These are phyloP conservation scores for Anoplopoma fimbria DNA, from an alignment of 2,113 vertebrate species.

Conservation along the genomic window DNA sequence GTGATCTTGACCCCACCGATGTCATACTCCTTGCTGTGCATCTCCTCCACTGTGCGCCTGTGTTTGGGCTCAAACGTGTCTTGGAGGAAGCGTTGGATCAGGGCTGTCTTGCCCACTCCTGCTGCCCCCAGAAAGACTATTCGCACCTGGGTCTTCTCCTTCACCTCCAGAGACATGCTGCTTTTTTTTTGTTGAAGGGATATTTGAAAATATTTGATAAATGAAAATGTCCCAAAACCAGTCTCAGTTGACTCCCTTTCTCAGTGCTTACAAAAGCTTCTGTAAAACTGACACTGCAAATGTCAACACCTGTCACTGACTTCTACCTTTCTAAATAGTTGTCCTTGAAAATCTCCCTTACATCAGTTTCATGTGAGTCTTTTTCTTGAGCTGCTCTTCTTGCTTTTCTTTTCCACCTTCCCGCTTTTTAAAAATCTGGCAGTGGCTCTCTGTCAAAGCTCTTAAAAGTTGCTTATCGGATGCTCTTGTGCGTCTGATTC, in stretches of 20 bases:
- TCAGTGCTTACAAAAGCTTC: constrained; percentile 6
- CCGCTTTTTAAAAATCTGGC: background rate
- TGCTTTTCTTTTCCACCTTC: background rate
- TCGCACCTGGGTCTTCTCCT: constrained; percentile 90
- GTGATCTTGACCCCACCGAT: constrained; percentile 87
- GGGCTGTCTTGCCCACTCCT: constrained; percentile 90
- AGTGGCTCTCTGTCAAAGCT: background rate
- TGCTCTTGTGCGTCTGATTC: constrained; percentile 42
- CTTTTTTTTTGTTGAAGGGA: background rate
- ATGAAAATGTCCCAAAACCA: constrained; percentile 14
- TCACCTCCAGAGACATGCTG: constrained; percentile 88
- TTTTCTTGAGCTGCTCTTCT: background rate
- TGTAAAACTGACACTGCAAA: background rate
- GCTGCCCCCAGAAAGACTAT: constrained; percentile 92
- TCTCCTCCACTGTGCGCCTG: constrained; percentile 92
- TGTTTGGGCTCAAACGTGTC: constrained; percentile 92
- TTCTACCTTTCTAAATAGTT: background rate
- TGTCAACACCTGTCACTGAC: constrained; percentile 17
- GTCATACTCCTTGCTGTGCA: constrained; percentile 92
- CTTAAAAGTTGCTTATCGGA: constrained; percentile 3
- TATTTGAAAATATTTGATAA: background rate
- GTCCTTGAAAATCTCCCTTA: background rate
- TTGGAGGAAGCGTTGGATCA: constrained; percentile 90
- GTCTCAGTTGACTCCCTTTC: background rate
- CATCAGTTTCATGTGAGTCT: background rate